Conservation (phyloP, 2,888 invertebrate species). For the Kryphioiulus occultus region DNA sequence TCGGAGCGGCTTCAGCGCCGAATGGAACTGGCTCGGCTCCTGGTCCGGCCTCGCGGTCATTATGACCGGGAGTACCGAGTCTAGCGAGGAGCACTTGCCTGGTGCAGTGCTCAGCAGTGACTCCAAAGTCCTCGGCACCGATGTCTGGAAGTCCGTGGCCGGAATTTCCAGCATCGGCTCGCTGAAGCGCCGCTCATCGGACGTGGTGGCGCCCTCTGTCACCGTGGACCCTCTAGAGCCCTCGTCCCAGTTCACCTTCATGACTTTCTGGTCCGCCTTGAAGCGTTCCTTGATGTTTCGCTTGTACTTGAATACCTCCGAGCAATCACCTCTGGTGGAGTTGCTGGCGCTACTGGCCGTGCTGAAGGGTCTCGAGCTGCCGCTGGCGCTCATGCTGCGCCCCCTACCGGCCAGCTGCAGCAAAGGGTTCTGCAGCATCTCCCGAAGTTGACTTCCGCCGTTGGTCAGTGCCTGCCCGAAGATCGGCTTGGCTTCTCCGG, state of each 20-base stretch:
- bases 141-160: background rate
- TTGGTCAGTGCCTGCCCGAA: background rate
- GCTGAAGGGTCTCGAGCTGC: constrained; percentile 40
- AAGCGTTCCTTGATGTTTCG: constrained; percentile 92
- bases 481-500: background rate
- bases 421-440: constrained; percentile 45
- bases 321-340: constrained; percentile 51
- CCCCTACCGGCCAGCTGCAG: background rate
- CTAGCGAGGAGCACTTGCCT: background rate
- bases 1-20: background rate
- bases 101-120: background rate
- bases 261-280: constrained; percentile 61
- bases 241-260: constrained; percentile 24
- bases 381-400: constrained; percentile 46
- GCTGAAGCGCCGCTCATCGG: constrained; percentile 1
- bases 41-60: background rate
- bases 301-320: constrained; percentile 82
- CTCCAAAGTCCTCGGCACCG: background rate
- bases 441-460: constrained; percentile 29
- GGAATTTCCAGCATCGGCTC: background rate
- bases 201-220: background rate
- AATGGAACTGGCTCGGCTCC: background rate
- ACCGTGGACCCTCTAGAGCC: constrained; percentile 17
- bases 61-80: background rate
- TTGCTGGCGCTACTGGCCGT: constrained; percentile 32